Conservation (phyloP, 2,797 vertebrate genomes). For the Spinibarbus caldwelli region DNA sequence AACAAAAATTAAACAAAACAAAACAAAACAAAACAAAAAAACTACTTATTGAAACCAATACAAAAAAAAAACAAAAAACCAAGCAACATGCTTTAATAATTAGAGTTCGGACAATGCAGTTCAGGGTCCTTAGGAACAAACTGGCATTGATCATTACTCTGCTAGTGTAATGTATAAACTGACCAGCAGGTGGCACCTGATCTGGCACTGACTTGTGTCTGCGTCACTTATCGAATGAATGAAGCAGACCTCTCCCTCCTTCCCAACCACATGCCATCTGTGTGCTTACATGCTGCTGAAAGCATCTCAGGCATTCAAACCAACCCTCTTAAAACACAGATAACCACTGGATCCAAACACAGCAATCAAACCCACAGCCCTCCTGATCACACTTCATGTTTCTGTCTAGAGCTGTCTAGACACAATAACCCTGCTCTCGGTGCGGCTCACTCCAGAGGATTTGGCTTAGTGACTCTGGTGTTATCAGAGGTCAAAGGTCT, state of each 20-base stretch:
- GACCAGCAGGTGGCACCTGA: conserved; percentile 44
- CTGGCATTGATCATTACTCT: not conserved
- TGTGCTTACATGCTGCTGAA: conserved; percentile 45
- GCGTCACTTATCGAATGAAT: conserved; percentile 25
- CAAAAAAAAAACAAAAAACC: not conserved
- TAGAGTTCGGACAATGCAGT: not conserved
- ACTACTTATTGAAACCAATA: no score
- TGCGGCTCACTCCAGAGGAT: not conserved
- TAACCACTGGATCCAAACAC: conserved; percentile 13
- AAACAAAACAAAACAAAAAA: not conserved
- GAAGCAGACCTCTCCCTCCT: conserved; percentile 28
- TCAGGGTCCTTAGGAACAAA: not conserved
- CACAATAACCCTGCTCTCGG: not conserved
- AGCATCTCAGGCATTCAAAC: conserved; percentile 36
- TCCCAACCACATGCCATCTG: conserved; percentile 50
- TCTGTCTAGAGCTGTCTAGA: conserved; percentile 19
- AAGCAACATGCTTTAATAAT: not conserved
- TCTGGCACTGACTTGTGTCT: not conserved
- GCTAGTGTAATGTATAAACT: conserved; percentile 15
- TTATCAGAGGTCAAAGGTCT: conserved; percentile 13
- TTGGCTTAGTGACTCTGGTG: not conserved
- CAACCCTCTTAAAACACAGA: conserved; percentile 25
- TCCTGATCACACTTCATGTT: not conserved
- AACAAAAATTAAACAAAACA: not conserved
- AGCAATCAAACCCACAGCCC: not conserved